A percentile compares a stretch with the other conserved stretches of the same genome.
These are phyloP conservation scores for Panthera uncia DNA, from an alignment of 2,113 vertebrate genomes.

Conservation along the genomic window DNA sequence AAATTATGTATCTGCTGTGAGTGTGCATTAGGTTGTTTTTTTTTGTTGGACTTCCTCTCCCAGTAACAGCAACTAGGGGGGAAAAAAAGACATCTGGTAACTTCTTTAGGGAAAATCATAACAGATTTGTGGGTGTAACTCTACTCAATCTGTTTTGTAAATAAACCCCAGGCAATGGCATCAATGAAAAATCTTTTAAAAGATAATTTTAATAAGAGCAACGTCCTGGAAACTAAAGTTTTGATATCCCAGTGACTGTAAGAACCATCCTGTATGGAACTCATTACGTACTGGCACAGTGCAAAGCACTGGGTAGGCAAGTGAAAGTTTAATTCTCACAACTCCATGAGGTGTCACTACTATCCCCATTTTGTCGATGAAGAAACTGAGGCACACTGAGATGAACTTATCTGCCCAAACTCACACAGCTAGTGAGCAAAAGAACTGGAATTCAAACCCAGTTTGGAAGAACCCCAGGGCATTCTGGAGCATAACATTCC, in stretches of 20 bases:
- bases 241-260: neutral
- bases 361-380: neutral
- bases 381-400: neutral
- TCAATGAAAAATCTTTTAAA: constrained; percentile 33
- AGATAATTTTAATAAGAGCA: neutral
- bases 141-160: constrained; percentile 54
- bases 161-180: constrained; percentile 62
- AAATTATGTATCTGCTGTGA: constrained; percentile 7
- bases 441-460: neutral
- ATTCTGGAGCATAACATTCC: neutral
- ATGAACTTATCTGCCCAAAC: neutral
- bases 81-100: constrained; percentile 40
- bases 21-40: neutral
- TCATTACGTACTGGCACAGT: no score
- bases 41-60: neutral
- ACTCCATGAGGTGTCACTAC: neutral
- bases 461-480: neutral
- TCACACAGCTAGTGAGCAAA: neutral
- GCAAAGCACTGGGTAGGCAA: neutral
- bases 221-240: neutral
- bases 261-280: neutral
- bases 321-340: neutral
- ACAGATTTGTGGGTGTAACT: constrained; percentile 66
- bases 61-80: neutral
- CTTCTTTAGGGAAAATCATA: constrained; percentile 54